Base-by-base conservation (phyloP, 2,888 invertebrate species). In the Standfussiana lucernea region DNA sequence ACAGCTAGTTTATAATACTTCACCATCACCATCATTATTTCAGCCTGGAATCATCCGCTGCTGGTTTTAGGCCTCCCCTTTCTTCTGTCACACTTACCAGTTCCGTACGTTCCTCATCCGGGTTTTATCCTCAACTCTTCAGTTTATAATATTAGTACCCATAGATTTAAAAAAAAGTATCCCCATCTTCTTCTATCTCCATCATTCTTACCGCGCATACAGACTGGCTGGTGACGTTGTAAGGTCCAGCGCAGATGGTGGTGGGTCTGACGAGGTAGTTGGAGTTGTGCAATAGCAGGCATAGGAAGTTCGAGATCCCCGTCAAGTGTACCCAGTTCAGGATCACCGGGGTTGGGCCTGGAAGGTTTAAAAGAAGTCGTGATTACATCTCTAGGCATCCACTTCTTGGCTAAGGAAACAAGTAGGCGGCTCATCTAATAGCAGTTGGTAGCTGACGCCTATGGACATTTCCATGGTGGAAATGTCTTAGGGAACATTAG, bases 261-360 rank as follows among this genome's bases (percentile, higher is more conserved):
- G 94, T 93, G 24, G 91, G 64, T 37, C 85, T 83, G 42, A 89
- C 76, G 8, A 89, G 71, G 77, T 82, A 85, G 79, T 89, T 90
- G 72, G 86, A 87, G 77, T 89, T 90, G 62, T 72, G 74, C 18
- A 88, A 15, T 15, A 90, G 83, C n/a, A 89, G 69, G 64, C 90
- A 90, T 68, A 85, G 24, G 68, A 89, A 82, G 79, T 91, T 90
- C n/a, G 91, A 84, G 0, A 91, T 90, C 0, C 94, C 95, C 1
- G 28, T 59, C 13, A 95, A 89, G 81, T 90, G 92, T 35, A 94
- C 95, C 95, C 94, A 95, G 91, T 95, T 94, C 69, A 95, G 79
- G 71, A 90, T 89, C 45, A 93, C 91, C 0, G 94, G 93, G 6
- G 90, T 82, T 1, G 77, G 35, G 2, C 92, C 94, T 93, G 69